phyloP scores from a whole-genome alignment of 2,113 vertebrate genomes.

The Cynoglossus semilaevis region DNA sequence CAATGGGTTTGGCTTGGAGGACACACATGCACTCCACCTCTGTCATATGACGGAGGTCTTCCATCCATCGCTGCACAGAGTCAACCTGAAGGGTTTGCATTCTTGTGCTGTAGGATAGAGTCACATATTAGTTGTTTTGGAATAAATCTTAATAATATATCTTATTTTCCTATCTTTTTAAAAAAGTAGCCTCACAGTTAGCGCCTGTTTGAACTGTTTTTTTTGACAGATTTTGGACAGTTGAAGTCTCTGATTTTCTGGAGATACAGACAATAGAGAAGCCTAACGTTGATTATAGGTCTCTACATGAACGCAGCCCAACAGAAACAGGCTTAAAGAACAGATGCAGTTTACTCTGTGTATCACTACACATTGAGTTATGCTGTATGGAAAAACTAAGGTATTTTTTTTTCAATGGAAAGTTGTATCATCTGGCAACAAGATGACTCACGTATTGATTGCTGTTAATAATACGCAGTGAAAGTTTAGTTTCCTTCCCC shows the following conservation, averaged over 20 bases:
- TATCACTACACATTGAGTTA: too few relatives aligned
- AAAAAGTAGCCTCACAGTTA: too few relatives aligned
- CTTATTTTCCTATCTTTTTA: too few relatives aligned
- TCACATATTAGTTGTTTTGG: not conserved
- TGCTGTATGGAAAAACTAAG: too few relatives aligned
- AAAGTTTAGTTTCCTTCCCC: not conserved
- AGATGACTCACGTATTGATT: not conserved
- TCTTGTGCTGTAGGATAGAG: constrained; percentile 59
- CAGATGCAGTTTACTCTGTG: not conserved
- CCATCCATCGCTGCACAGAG: constrained; percentile 98
- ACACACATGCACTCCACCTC: constrained; percentile 98
- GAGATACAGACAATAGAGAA: too few relatives aligned
- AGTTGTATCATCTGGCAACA: too few relatives aligned
- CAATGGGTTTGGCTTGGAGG: constrained; percentile 95
- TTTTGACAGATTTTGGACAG: too few relatives aligned
- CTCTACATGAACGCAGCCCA: not conserved
- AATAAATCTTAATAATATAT: too few relatives aligned
- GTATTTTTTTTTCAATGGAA: too few relatives aligned
- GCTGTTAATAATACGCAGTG: not conserved
- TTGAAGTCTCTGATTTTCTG: too few relatives aligned
- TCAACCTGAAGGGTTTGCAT: constrained; percentile 89
- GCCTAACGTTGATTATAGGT: too few relatives aligned
- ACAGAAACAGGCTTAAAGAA: not conserved
- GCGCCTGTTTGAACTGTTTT: too few relatives aligned
- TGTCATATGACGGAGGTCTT: constrained; percentile 94